Base-by-base conservation (phyloP, 1,140 invertebrate genomes). In the Scaptomyza montana region DNA sequence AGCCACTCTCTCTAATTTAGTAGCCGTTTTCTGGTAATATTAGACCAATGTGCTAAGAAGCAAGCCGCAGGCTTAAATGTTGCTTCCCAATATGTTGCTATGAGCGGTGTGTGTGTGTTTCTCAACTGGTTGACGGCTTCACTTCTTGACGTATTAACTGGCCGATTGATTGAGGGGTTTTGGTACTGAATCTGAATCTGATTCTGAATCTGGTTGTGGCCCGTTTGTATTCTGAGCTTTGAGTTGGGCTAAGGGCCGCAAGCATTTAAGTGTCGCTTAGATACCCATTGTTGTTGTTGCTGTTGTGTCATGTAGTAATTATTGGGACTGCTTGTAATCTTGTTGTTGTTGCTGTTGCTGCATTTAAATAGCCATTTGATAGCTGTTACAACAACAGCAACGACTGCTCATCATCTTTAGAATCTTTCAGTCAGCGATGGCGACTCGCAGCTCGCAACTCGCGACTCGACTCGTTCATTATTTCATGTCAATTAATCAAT, bases 401-500 rank as follows among this genome's bases (percentile, higher is more conserved):
- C 72, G 46, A 57, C 68, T 55, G 46, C 54, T 73, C 69, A 72
- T 66, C 54, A 71, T 65, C 45, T 64, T 41, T 53, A 57, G 59
- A 70, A 47, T 39, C 54, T 30, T 30, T 33, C 9, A 28, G 16
- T 33, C 45, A 12, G 50, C 36, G 55, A 30, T 5, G 28, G 28
- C 28, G 28, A n/a, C n/a, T n/a, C n/a, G n/a, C n/a, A n/a, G n/a
- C n/a, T n/a, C 16, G 16, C 16, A 16, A 30, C 30, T 30, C 21
- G 21, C 21, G 21, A 4, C 21, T 25, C 39, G 39, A 49, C 53
- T 46, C 53, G 43, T 74, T 57, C 53, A 74, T 66, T 63, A 70
- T 72, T 75, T 62, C 60, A 41, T 72, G 60, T 72, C 82, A 67
- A 86, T 86, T 87, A 87, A 87, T 86, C 82, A 87, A 86, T 86